Conservation (phyloP, 2,888 invertebrate genomes). For the Helleia helle region DNA sequence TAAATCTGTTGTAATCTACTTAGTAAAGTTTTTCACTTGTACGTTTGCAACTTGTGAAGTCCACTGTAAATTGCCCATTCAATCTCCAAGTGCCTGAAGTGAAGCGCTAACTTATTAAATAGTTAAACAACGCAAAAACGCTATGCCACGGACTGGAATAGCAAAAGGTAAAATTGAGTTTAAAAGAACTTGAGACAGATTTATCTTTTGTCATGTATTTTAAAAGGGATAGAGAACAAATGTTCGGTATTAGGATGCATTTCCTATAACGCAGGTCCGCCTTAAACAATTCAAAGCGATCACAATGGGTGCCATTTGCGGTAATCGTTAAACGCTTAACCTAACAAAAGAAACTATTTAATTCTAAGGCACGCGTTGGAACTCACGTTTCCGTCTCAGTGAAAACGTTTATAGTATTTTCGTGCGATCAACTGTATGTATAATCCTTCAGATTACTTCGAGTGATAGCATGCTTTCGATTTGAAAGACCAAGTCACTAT, state of each 20-base stretch:
- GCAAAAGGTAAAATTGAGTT: constrained; percentile 9
- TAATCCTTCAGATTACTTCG: background rate
- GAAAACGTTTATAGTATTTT: constrained; percentile 33
- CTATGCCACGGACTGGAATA: constrained; percentile 8
- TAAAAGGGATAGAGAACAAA: background rate
- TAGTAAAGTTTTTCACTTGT: constrained; percentile 11
- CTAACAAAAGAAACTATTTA: constrained; percentile 62
- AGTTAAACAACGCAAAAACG: constrained; percentile 16
- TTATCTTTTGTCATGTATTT: too few relatives aligned
- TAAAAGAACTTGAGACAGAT: too few relatives aligned
- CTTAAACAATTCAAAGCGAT: constrained; percentile 33
- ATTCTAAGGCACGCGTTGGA: constrained; percentile 55
- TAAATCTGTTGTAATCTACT: background rate
- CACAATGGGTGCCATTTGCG: constrained; percentile 42
- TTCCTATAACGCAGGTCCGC: background rate
- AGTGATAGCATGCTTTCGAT: background rate
- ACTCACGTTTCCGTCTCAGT: constrained; percentile 41
- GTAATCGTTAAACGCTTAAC: constrained; percentile 49
- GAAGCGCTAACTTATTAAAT: constrained; percentile 13
- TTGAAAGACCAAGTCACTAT: background rate
- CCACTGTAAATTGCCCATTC: constrained; percentile 17
- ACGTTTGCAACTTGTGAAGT: constrained; percentile 12
- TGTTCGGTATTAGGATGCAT: background rate
- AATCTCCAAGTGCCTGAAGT: constrained; percentile 17
- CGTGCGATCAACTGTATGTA: constrained; percentile 16